These are phyloP conservation scores for Sialis fuliginosa DNA, from an alignment of 2,888 invertebrate genomes.

Conservation along the genomic window DNA sequence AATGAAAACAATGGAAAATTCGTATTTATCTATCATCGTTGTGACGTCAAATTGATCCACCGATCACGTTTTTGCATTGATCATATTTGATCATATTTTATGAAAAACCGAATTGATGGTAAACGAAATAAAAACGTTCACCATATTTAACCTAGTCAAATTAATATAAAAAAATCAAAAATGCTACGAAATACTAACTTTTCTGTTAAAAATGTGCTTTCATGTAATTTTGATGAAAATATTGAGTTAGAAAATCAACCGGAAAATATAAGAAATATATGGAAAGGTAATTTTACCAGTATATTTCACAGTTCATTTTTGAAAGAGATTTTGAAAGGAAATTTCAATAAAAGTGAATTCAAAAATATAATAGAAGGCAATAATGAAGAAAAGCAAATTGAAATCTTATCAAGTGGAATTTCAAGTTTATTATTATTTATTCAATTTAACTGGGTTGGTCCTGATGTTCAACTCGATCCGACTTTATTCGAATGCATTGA, in stretches of 20 bases:
- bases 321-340: neutral
- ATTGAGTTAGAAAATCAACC: neutral
- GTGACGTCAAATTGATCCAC: too few species aligned
- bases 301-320: neutral
- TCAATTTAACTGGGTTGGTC: conserved; percentile 70
- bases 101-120: too few species aligned
- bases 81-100: too few species aligned
- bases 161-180: too few species aligned
- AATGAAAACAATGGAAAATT: too few species aligned
- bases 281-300: neutral
- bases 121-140: too few species aligned
- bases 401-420: conserved; percentile 30
- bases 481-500: conserved; percentile 27
- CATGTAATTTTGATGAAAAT: neutral
- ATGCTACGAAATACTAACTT: too few species aligned
- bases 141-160: too few species aligned
- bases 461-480: conserved; percentile 30
- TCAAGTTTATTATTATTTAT: conserved; percentile 53
- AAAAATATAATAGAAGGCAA: neutral
- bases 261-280: neutral
- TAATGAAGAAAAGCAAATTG: neutral
- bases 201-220: neutral
- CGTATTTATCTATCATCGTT: too few species aligned
- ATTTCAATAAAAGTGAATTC: neutral
- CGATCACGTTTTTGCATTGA: too few species aligned